Base-by-base conservation (phyloP, 2,888 invertebrate genomes). In the Beris chalybata region DNA sequence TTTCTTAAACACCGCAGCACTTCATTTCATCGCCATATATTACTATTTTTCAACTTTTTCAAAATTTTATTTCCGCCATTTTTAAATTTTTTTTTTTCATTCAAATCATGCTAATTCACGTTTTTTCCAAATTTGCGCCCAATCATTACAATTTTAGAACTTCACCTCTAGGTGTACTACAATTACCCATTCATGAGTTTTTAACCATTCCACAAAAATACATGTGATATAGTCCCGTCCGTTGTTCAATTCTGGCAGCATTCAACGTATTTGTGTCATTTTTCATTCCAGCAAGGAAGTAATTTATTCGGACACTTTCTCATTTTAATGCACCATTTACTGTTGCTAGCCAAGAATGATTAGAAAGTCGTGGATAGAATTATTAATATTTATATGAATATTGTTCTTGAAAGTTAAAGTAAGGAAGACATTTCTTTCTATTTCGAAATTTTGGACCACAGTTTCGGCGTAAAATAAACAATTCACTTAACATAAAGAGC, bases 261-360 rank as follows among this genome's bases (percentile, higher is more conserved):
- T 32, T 30, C 45, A 64, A 64, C 55, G 64, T 64, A 64, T 54
- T 55, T 54, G 11, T 31, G 54, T 64, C 64, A 64, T 64, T 64
- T 64, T 64, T 64, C 64, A 54, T 52, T 44, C 50, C 31, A 52
- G 47, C 43, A 22, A 29, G 31, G 45, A 64, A 64, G 55, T 64
- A 64, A 64, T 64, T 64, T 64, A 64, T 64, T 64, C 64, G 54
- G 64, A 31, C 64, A 64, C 64, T 64, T 64, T 55, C 64, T 64
- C 64, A 64, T 64, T 64, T 64, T 64, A 64, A 64, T 64, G 64
- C 64, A 54, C 54, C 64, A 64, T 64, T 64, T 64, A 45, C 31
- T 58, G 64, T 64, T 54, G 64, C 31, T 64, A 54, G 64, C 64
- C 64, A 64, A 64, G 54, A 64, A 64, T 64, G 64, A 64, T 64